These are phyloP conservation scores for Zoanthus solanderi DNA, from an alignment of 92 coral and sea anemone species.

Conservation along the genomic window DNA sequence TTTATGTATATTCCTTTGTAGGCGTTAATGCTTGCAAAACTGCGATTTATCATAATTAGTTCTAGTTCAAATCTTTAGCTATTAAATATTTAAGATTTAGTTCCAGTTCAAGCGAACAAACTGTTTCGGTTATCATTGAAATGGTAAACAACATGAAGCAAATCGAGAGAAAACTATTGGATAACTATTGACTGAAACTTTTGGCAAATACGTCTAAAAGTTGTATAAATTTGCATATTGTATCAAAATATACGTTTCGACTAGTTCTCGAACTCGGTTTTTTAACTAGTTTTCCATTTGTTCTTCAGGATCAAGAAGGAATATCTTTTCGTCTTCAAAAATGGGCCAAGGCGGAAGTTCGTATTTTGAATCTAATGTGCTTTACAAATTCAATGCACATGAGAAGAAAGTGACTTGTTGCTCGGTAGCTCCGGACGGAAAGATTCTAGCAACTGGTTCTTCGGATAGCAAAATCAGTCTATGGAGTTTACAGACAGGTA, in stretches of 20 bases:
- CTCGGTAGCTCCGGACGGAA: constrained; percentile 82
- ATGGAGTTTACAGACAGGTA: constrained; percentile 85
- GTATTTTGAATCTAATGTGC: constrained; percentile 71
- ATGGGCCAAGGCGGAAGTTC: constrained; percentile 81
- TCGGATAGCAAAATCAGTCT: constrained; percentile 79
- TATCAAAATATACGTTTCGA: background rate
- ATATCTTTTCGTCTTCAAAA: constrained; percentile 26
- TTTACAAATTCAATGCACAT: constrained; percentile 72
- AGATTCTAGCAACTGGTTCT: constrained; percentile 84
- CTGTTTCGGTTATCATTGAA: background rate
- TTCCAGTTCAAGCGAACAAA: background rate
- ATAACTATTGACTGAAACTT: background rate
- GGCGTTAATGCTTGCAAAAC: background rate
- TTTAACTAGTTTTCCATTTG: background rate
- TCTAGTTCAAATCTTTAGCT: background rate
- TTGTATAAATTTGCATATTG: constrained; percentile 28
- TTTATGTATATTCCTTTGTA: background rate
- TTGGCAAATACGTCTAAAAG: background rate
- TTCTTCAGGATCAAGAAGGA: constrained; percentile 37
- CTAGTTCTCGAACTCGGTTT: background rate
- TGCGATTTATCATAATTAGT: background rate
- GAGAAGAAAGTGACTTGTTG: constrained; percentile 76
- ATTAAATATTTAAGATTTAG: background rate
- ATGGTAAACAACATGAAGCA: background rate
- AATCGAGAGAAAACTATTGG: background rate